phyloP scores from a whole-genome alignment of 92 coral and sea anemone species.

The Siderastrea siderea region DNA sequence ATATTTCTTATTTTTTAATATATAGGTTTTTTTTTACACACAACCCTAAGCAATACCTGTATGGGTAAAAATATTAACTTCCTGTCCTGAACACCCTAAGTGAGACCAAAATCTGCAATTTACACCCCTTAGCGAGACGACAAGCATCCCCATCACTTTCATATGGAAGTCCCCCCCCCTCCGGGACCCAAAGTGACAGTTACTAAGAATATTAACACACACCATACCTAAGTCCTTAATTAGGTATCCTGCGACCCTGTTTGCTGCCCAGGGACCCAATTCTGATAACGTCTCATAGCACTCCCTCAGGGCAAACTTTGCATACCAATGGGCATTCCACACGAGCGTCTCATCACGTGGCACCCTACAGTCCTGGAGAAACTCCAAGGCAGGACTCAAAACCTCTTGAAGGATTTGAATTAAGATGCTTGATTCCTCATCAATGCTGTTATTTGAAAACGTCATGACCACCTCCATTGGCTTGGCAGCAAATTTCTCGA shows the following conservation, averaged over 20 bases:
- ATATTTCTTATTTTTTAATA: too few species aligned
- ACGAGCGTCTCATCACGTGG: neutral
- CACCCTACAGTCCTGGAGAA: constrained; percentile 76
- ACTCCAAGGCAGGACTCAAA: constrained; percentile 61
- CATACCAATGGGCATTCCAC: constrained; percentile 50
- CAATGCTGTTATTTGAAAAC: constrained; percentile 32
- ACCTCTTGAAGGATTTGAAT: constrained; percentile 54
- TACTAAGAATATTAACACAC: neutral
- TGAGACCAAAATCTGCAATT: too few species aligned
- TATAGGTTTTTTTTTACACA: too few species aligned
- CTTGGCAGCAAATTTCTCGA: constrained; percentile 87
- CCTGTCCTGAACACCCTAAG: too few species aligned
- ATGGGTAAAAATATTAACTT: too few species aligned
- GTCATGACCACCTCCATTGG: constrained; percentile 66
- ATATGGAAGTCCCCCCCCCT: too few species aligned
- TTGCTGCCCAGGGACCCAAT: constrained; percentile 89
- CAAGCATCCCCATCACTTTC: neutral
- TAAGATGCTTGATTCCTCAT: constrained; percentile 46
- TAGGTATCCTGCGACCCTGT: constrained; percentile 81
- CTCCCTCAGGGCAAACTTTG: constrained; percentile 75
- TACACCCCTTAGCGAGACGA: too few species aligned
- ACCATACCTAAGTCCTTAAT: constrained; percentile 82
- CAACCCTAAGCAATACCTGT: too few species aligned
- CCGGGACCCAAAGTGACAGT: neutral
- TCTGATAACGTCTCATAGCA: constrained; percentile 78